These are phyloP conservation scores for Lymantria dispar DNA, from an alignment of 2,888 invertebrate genomes.

Conservation along the genomic window DNA sequence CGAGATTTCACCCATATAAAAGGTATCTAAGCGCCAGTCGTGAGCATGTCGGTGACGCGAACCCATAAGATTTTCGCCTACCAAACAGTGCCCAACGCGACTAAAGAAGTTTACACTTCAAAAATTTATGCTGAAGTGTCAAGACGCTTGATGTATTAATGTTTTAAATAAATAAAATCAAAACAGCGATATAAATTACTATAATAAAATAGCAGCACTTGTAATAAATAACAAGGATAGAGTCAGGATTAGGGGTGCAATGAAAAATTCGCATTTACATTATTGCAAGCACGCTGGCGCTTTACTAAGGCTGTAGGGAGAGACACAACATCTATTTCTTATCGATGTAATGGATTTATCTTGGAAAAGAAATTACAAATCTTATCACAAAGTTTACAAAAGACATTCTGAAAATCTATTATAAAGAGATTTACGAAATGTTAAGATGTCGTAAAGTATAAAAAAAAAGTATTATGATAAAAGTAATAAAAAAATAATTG, in stretches of 20 bases:
- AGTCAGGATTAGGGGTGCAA: conserved; percentile 24
- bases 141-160: conserved; percentile 7
- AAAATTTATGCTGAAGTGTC: too few relatives aligned
- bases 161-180: conserved; percentile 7
- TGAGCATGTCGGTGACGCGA: too few relatives aligned
- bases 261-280: conserved; percentile 31
- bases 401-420: not conserved
- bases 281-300: conserved; percentile 18
- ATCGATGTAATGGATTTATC: not conserved
- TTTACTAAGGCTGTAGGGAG: conserved; percentile 1
- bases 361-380: not conserved
- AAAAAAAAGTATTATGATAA: too few relatives aligned
- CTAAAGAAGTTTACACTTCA: too few relatives aligned
- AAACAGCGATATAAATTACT: conserved; percentile 17
- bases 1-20: too few relatives aligned
- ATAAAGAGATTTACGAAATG: not conserved
- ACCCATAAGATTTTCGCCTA: too few relatives aligned
- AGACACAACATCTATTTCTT: not conserved
- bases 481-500: too few relatives aligned
- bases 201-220: conserved; percentile 8
- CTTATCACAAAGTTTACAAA: not conserved
- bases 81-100: too few relatives aligned
- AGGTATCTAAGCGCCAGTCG: too few relatives aligned
- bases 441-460: not conserved
- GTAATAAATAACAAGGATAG: conserved; percentile 25